Base-by-base conservation (phyloP, 1,140 invertebrate genomes). In the Neodiprion lecontei region DNA sequence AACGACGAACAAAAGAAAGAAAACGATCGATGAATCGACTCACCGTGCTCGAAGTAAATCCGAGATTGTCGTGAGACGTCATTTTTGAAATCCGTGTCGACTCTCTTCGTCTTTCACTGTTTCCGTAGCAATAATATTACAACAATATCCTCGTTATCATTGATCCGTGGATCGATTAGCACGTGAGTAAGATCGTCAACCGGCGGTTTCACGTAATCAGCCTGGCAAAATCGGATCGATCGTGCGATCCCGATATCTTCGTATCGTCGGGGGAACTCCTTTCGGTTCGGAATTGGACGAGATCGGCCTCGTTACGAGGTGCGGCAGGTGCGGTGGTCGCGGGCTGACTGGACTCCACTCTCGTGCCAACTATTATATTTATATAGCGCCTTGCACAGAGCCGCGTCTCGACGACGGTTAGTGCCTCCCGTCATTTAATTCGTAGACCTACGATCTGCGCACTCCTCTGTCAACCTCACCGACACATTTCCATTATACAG, bases 361-460 rank as follows among this genome's bases (percentile, higher is more conserved):
- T 82, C 79, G 81, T 81, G 81, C 77, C 74, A 84, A 84, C 83
- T 86, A 87, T 86, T 86, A 84, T 87, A 86, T 87, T 86, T 87
- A 87, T 86, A 86, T 47, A 23, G 40, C 40, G 67, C 67, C 67
- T 40, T 40, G 28, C 28, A 21, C 21, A 14, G 21, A 23, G 67
- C 40, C 67, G 10, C 21, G 11, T 47, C 11, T 23, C 67, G 1
- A 9, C 67, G 10, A 12, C 21, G 40, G 67, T 14, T 69, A 14
- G 17, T 69, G 21, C 12, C 61, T 65, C 1, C 67, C 21, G 40
- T 23, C 10, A 23, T 69, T 23, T 69, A 69, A 23, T 69, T 69
- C 67, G 14, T 17, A 17, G 53, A 61, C 0, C n/a, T 14, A 61
- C 4, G 11, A 61, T 61, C 53, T 61, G 53, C 53, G n/a, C 53